Conservation (phyloP, 2,797 vertebrate genomes). For the Falco cherrug region DNA sequence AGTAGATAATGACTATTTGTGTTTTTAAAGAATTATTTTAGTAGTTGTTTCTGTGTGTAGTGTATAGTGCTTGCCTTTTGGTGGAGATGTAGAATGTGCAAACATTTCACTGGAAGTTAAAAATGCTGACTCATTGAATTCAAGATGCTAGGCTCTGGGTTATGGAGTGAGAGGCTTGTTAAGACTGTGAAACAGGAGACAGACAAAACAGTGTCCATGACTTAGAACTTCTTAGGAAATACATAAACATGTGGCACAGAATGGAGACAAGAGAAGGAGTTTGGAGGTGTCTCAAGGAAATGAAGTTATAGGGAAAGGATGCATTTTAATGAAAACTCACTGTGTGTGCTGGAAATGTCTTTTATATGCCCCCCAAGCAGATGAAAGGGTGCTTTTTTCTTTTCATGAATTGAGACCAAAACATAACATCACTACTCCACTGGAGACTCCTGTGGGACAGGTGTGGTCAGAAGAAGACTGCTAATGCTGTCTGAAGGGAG, state of each 20-base stretch:
- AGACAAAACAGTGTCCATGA: slow-evolving; percentile 29
- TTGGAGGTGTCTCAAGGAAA: slow-evolving; percentile 43
- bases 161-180: slow-evolving; percentile 19
- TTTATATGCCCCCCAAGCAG: slow-evolving; percentile 19
- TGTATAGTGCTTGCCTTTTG: slow-evolving; percentile 4
- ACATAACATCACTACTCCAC: slow-evolving; percentile 40
- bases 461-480: slow-evolving; percentile 65
- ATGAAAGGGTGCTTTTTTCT: slow-evolving; percentile 51
- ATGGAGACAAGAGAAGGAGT: not conserved
- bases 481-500: slow-evolving; percentile 18
- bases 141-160: not conserved
- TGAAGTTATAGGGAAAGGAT: slow-evolving; percentile 51
- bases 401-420: slow-evolving; percentile 46
- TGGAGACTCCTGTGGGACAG: slow-evolving; percentile 66
- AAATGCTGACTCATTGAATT: slow-evolving; percentile 47
- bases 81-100: slow-evolving; percentile 35
- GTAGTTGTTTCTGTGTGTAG: not conserved
- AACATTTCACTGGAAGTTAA: not conserved
- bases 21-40: not conserved
- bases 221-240: slow-evolving; percentile 10
- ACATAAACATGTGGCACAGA: slow-evolving; percentile 13
- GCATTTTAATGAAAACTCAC: slow-evolving; percentile 51
- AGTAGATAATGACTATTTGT: not conserved
- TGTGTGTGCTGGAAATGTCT: slow-evolving; percentile 22
- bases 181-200: slow-evolving; percentile 1